phyloP scores from a whole-genome alignment of 2,888 invertebrate genomes.

The Nomada lathburiana region DNA sequence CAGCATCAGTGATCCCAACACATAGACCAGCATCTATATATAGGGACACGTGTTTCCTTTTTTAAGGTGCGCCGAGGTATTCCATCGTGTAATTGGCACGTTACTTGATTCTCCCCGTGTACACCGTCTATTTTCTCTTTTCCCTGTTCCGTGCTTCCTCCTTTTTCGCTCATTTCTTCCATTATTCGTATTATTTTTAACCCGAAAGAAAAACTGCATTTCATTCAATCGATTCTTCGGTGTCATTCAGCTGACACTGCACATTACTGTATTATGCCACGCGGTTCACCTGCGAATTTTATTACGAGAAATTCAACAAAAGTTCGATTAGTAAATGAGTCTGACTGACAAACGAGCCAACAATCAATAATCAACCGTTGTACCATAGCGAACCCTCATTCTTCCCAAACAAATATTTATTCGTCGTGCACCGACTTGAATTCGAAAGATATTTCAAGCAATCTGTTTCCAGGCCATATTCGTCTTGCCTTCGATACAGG shows the following conservation, averaged over 20 bases:
- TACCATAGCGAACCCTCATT: constrained; percentile 50
- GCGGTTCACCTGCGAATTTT: constrained; percentile 10
- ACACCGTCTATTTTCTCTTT: background rate
- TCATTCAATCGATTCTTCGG: too few species aligned
- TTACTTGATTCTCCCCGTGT: constrained; percentile 36
- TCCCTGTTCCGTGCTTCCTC: background rate
- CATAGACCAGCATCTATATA: constrained; percentile 62
- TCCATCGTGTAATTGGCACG: constrained; percentile 62
- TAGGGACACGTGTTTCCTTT: constrained; percentile 66
- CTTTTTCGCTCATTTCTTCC: background rate
- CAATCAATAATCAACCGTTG: constrained; percentile 63
- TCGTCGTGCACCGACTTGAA: constrained; percentile 48
- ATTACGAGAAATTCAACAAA: constrained; percentile 31
- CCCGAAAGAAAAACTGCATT: constrained; percentile 4
- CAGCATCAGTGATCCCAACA: constrained; percentile 57
- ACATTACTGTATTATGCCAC: background rate
- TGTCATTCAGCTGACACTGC: background rate
- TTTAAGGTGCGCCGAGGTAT: constrained; percentile 61
- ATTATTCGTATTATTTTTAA: background rate
- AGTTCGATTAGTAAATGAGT: constrained; percentile 52
- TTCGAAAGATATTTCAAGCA: constrained; percentile 54
- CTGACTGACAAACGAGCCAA: constrained; percentile 28
- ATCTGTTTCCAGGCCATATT: constrained; percentile 44
- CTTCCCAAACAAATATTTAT: constrained; percentile 63
- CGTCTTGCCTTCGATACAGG: constrained; percentile 16